A percentile compares a stretch with the other conserved stretches of the same genome.
Evolutionary conservation across 1,140 invertebrate genomes (phyloP).

Genomic region (Leguminivora glycinivorella): DNA sequence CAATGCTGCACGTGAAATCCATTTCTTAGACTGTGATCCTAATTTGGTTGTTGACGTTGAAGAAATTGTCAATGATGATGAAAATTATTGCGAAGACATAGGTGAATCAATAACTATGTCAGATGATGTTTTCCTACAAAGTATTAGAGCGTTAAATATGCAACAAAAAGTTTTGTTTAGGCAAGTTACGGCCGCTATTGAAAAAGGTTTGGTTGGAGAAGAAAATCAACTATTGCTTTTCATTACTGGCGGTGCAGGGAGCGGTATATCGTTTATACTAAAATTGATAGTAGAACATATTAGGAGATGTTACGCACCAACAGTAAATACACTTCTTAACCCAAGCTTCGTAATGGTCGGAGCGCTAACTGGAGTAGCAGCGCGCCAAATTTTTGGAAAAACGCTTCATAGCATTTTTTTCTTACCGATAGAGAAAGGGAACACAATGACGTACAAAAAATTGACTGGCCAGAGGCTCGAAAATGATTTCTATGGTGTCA

Average conservation of each 20-base stretch:
- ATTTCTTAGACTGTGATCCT: too few relatives aligned
- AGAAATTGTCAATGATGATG: constrained; percentile 34
- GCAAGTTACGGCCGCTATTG: constrained; percentile 12
- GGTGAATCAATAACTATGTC: constrained; percentile 31
- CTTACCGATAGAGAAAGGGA: constrained; percentile 41
- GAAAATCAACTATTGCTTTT: constrained; percentile 28
- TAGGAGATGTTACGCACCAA: constrained; percentile 39
- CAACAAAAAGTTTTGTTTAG: constrained; percentile 31
- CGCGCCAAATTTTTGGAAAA: constrained; percentile 41
- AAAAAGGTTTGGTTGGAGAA: constrained; percentile 18
- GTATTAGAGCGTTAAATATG: constrained; percentile 30
- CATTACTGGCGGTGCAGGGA: constrained; percentile 41
- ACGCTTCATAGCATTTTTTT: constrained; percentile 39
- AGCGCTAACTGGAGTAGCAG: constrained; percentile 42
- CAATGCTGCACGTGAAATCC: constrained; percentile 34
- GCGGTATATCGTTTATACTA: constrained; percentile 39
- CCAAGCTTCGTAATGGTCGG: constrained; percentile 42
- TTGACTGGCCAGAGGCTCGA: constrained; percentile 35
- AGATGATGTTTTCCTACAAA: constrained; percentile 35
- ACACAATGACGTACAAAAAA: constrained; percentile 34
- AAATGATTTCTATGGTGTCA: constrained; percentile 42
- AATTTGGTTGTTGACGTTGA: constrained; percentile 30
- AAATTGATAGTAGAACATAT: constrained; percentile 47
- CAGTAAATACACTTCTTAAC: constrained; percentile 39
- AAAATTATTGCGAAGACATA: constrained; percentile 38